phyloP scores from a whole-genome alignment of 1,140 invertebrate genomes.

The Lerema accius region DNA sequence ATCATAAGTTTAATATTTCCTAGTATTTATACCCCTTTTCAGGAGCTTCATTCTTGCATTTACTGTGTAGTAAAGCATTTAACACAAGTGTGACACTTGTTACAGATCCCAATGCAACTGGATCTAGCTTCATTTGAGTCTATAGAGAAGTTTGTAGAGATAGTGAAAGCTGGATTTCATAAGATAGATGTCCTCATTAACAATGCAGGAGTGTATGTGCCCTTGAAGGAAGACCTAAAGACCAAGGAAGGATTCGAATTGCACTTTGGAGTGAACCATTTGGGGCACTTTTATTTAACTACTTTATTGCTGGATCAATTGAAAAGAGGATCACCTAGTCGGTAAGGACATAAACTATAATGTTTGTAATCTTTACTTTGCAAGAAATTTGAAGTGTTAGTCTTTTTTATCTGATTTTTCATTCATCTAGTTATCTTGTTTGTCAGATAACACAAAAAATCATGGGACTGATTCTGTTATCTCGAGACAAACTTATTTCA shows the following conservation, averaged over 20 bases:
- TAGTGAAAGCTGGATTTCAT: constrained; percentile 83
- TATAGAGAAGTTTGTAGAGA: constrained; percentile 86
- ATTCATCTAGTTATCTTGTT: too few species aligned
- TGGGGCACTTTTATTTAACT: constrained; percentile 94
- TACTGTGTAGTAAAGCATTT: too few species aligned
- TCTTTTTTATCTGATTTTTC: too few species aligned
- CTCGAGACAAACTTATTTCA: too few species aligned
- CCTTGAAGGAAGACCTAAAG: constrained; percentile 76
- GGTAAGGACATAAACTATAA: constrained; percentile 59
- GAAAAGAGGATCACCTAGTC: constrained; percentile 82
- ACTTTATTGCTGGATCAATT: constrained; percentile 87
- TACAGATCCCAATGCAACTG: constrained; percentile 87
- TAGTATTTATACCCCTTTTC: too few species aligned
- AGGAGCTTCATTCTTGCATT: too few species aligned
- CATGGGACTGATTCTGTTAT: too few species aligned
- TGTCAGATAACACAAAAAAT: too few species aligned
- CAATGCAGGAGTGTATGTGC: constrained; percentile 93
- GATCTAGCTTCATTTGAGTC: constrained; percentile 89
- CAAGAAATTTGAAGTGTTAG: not conserved
- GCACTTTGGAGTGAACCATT: constrained; percentile 90
- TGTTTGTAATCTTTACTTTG: not conserved
- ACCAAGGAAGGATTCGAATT: constrained; percentile 92
- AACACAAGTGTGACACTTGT: too few species aligned
- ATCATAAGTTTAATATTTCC: too few species aligned
- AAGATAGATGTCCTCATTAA: constrained; percentile 93